phyloP scores from a whole-genome alignment of 2,888 invertebrate species.

The Oconnorella tubifera region DNA sequence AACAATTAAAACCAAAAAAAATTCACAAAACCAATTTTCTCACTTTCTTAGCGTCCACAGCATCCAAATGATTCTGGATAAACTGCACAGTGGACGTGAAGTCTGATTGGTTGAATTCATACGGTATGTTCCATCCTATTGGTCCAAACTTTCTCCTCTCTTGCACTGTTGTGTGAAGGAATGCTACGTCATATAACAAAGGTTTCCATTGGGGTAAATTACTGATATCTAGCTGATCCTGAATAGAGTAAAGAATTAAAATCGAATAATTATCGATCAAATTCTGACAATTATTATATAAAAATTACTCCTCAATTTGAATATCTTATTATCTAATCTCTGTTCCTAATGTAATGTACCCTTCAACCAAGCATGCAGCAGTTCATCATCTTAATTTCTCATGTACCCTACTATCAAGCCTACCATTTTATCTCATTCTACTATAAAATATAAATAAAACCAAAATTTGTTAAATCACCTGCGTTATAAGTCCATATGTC shows the following conservation, averaged over 20 bases:
- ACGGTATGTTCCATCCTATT: slow-evolving; percentile 93
- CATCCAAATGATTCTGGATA: slow-evolving; percentile 92
- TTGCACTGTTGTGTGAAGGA: slow-evolving; percentile 90
- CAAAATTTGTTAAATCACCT: slow-evolving; percentile 7
- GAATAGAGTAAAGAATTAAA: background rate
- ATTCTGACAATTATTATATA: too few species aligned
- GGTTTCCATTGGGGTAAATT: slow-evolving; percentile 86
- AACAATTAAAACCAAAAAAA: too few species aligned
- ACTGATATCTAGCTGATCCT: slow-evolving; percentile 69
- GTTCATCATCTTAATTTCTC: too few species aligned
- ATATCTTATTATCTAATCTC: too few species aligned
- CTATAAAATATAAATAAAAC: background rate
- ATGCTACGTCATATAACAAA: slow-evolving; percentile 85
- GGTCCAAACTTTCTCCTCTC: slow-evolving; percentile 94
- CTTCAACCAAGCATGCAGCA: too few species aligned
- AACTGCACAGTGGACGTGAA: slow-evolving; percentile 93
- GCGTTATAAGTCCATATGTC: slow-evolving; percentile 87
- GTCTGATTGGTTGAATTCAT: slow-evolving; percentile 95
- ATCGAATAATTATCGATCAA: too few species aligned
- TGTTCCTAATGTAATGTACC: too few species aligned
- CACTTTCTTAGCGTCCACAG: slow-evolving; percentile 90
- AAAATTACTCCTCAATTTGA: too few species aligned
- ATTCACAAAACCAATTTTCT: too few species aligned
- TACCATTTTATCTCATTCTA: too few species aligned
- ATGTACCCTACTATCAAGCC: too few species aligned